Evolutionary conservation across 1,140 invertebrate genomes (phyloP), one percentile per base, ranked within the genome.

Genomic region (Tetraneura akinire): DNA sequence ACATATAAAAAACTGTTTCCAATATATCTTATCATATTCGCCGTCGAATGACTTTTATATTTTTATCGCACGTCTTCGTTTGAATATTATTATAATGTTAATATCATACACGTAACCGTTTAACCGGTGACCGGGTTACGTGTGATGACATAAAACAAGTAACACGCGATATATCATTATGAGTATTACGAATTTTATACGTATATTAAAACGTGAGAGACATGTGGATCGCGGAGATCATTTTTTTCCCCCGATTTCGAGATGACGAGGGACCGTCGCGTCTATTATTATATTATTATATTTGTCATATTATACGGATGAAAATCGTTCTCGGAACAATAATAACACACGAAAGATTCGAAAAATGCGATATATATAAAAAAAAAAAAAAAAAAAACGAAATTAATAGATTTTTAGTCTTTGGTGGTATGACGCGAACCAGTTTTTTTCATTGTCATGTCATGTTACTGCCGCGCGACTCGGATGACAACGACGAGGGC

Each of bases 401-500:
- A 71, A 71, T 71, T 71, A 71, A 71, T 71, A 71, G 68, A 71
- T 71, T 71, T n/a, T 71, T 71, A 71, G 45, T 71, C 68, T 71
- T 71, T 71, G 68, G 68, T 71, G 68, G 68, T 71, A 71, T 71
- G 45, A 71, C 68, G 68, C 68, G 68, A 71, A 71, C 68, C 68
- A 71, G 68, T 71, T 71, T 71, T 37, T 71, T 71, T 71, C 68
- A 71, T 71, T 49, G 68, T 23, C 68, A 71, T 51, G 68, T 71
- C 68, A 71, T 71, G 68, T 71, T 49, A 51, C 45, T 71, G 47
- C 68, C 45, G 68, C 55, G 55, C 66, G 66, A 49, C 45, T 51
- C 16, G 9, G 68, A 51, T 71, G 68, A 71, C 68, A 71, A 71
- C 68, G 68, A 71, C 29, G n/a, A n/a, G n/a, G 68, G 47, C 68